These are phyloP conservation scores for Leptoteleia sp. DNA, from an alignment of 1,140 invertebrate genomes.

Conservation along the genomic window DNA sequence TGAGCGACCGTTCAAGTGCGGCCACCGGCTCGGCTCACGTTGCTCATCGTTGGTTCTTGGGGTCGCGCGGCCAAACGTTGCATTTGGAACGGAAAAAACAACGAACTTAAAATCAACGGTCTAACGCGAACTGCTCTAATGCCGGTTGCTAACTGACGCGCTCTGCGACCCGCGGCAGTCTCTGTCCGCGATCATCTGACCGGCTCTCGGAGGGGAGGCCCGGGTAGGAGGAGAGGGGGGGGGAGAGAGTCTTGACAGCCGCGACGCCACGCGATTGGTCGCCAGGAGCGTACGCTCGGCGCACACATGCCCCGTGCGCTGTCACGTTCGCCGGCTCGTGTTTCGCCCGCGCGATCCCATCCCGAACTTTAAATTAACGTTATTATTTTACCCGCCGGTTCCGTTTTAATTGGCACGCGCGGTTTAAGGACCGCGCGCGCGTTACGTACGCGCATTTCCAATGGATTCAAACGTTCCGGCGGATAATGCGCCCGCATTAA, in stretches of 20 bases:
- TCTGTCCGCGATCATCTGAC: conserved; percentile 76
- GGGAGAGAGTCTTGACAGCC: conserved; percentile 61
- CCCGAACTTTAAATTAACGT: too few relatives aligned
- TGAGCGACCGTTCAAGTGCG: conserved; percentile 39
- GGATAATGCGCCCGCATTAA: too few relatives aligned
- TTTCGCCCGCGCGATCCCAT: too few relatives aligned
- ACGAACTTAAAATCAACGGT: conserved; percentile 49
- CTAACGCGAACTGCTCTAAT: conserved; percentile 62
- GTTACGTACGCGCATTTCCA: too few relatives aligned
- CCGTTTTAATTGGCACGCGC: too few relatives aligned
- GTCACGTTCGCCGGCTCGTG: conserved; percentile 14
- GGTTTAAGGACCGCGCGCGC: too few relatives aligned
- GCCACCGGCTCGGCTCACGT: conserved; percentile 69
- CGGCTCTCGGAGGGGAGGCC: conserved; percentile 44
- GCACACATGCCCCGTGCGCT: conserved; percentile 21
- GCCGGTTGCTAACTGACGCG: conserved; percentile 81
- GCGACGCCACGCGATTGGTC: conserved; percentile 63
- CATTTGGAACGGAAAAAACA: conserved; percentile 42
- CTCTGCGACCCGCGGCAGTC: conserved; percentile 33
- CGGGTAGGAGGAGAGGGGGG: too few relatives aligned
- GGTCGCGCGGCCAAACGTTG: conserved; percentile 24
- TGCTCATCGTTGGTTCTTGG: conserved; percentile 61
- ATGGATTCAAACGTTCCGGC: too few relatives aligned
- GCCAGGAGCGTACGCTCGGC: conserved; percentile 61
- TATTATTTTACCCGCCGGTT: too few relatives aligned